phyloP scores from a whole-genome alignment of 2,888 invertebrate genomes.

The Icerya purchasi region DNA sequence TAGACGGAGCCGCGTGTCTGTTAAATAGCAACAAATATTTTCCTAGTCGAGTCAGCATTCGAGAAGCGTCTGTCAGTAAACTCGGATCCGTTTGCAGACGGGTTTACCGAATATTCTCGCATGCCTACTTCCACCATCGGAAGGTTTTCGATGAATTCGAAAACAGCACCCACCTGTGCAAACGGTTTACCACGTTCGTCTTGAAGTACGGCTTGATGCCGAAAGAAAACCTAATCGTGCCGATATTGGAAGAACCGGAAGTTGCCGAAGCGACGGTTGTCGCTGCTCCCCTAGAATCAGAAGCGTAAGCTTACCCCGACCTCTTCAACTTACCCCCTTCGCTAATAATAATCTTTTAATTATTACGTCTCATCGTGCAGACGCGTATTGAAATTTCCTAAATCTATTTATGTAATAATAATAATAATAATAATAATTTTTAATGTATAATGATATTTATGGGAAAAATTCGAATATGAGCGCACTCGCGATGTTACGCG shows the following conservation, averaged over 20 bases:
- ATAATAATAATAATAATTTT: no score
- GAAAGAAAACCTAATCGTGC: conserved; percentile 93
- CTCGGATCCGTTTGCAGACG: conserved; percentile 94
- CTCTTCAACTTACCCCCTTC: no score
- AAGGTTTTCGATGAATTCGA: conserved; percentile 95
- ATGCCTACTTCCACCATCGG: conserved; percentile 96
- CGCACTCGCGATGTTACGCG: no score
- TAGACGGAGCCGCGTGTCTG: conserved; percentile 95
- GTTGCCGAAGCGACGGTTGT: conserved; percentile 35
- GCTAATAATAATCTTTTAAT: no score
- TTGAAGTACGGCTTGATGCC: conserved; percentile 97
- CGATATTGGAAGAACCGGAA: conserved; percentile 78
- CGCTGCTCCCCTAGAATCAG: conserved; percentile 28
- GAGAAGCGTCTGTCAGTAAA: conserved; percentile 96
- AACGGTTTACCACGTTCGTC: conserved; percentile 90
- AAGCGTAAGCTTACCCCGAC: no score
- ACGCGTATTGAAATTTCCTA: no score
- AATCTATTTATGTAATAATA: no score
- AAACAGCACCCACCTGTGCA: conserved; percentile 83
- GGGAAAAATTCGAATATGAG: no score
- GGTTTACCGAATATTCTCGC: conserved; percentile 97
- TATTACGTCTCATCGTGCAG: no score
- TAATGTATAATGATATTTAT: no score
- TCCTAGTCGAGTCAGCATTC: conserved; percentile 97
- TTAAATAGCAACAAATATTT: conserved; percentile 99